These are phyloP conservation scores for Tachysurus fulvidraco DNA, from an alignment of 2,113 vertebrate genomes.

Conservation along the genomic window DNA sequence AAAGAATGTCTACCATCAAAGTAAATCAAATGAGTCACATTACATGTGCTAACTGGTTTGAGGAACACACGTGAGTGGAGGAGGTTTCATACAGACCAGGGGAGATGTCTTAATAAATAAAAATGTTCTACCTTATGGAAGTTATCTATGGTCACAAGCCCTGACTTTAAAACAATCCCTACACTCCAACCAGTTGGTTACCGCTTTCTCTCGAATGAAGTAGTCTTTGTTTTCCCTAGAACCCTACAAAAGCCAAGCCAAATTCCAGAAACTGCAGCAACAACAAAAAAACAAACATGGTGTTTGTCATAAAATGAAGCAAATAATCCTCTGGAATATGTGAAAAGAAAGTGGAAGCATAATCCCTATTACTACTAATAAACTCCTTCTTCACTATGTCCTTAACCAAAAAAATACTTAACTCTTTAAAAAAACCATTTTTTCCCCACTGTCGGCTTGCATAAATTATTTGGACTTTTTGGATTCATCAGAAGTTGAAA, in stretches of 20 bases:
- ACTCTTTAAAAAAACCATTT: background rate
- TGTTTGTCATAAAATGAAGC: background rate
- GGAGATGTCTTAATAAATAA: background rate
- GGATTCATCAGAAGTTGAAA: background rate
- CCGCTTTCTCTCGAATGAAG: background rate
- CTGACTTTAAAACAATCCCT: too few species aligned
- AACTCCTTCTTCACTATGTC: background rate
- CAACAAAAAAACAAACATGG: background rate
- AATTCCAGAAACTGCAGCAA: background rate
- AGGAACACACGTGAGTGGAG: background rate
- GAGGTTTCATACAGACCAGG: background rate
- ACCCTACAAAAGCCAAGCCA: background rate
- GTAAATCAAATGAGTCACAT: slow-evolving; percentile 45
- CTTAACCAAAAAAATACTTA: background rate
- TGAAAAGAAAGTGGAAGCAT: background rate
- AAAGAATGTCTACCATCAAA: slow-evolving; percentile 25
- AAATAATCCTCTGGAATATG: background rate
- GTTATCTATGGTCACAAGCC: background rate
- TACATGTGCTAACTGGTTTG: background rate
- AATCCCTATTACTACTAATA: background rate
- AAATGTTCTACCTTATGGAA: background rate
- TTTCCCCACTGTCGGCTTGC: background rate
- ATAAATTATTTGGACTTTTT: background rate
- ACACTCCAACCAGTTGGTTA: background rate
- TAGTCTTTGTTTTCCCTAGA: background rate